Evolutionary conservation across 1,140 invertebrate genomes (phyloP).

Genomic region (Calephelis nemesis): DNA sequence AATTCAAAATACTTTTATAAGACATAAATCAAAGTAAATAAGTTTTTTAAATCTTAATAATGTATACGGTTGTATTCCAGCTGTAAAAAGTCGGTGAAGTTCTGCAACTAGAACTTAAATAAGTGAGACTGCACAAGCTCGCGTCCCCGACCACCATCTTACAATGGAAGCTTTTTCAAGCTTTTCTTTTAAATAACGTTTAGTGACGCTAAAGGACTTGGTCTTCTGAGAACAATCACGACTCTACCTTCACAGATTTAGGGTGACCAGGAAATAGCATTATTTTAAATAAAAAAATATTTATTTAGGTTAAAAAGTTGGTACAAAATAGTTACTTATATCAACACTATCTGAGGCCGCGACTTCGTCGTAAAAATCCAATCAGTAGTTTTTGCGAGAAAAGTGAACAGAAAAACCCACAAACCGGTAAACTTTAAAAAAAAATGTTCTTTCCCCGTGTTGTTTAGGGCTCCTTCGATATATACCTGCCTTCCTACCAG

Average conservation of each 20-base stretch:
- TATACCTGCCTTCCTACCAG: no score
- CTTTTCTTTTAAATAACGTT: neutral
- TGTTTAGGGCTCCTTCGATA: no score
- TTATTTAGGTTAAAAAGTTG: no score
- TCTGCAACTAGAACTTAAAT: constrained; percentile 10
- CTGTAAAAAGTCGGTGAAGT: constrained; percentile 16
- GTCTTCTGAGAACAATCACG: neutral
- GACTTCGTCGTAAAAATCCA: no score
- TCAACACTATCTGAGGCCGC: no score
- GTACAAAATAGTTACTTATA: no score
- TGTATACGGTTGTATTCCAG: constrained; percentile 10
- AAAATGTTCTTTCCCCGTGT: no score
- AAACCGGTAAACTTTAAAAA: no score
- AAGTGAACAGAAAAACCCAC: no score
- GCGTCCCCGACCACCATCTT: neutral
- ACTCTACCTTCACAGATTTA: neutral
- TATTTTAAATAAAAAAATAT: no score
- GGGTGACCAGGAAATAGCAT: no score
- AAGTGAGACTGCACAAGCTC: constrained; percentile 3
- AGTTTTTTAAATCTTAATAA: constrained; percentile 17
- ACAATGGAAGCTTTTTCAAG: constrained; percentile 4
- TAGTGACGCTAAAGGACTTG: neutral
- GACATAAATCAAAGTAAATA: constrained; percentile 18
- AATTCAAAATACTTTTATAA: constrained; percentile 18
- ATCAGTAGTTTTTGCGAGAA: no score